Percentiles rank a stretch among this genome's conserved stretches.
These are phyloP conservation scores for Labrus mixtus DNA, from an alignment of 2,113 vertebrate genomes.

Conservation along the genomic window DNA sequence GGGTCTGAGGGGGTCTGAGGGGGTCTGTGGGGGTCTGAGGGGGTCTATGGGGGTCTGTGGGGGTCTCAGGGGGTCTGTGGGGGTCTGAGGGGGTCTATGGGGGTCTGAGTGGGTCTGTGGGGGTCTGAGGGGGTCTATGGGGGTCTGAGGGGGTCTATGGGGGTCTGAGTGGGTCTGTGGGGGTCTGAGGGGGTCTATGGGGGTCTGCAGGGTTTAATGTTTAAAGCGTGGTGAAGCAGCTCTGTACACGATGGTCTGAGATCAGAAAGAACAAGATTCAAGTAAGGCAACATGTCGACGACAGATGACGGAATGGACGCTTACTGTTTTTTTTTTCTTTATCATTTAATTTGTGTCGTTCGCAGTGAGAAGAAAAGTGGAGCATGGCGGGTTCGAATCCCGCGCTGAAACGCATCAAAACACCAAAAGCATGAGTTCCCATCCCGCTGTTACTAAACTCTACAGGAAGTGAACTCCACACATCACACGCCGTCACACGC, in stretches of 20 bases:
- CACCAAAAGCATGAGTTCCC: constrained; percentile 3
- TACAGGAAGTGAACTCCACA: constrained; percentile 29
- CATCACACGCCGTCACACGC: constrained; percentile 3
- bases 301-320: constrained; percentile 65
- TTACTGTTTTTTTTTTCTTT: not conserved
- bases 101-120: too few relatives aligned
- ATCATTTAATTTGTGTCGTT: constrained; percentile 34
- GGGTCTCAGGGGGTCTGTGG: too few relatives aligned
- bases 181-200: too few relatives aligned
- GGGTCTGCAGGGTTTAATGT: constrained; percentile 29
- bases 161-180: too few relatives aligned
- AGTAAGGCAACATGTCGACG: constrained; percentile 83
- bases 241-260: constrained; percentile 58
- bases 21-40: too few relatives aligned
- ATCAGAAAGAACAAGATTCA: constrained; percentile 65
- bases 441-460: constrained; percentile 7
- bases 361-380: constrained; percentile 31
- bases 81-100: too few relatives aligned
- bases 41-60: too few relatives aligned
- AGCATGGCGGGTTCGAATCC: constrained; percentile 32
- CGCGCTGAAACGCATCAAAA: constrained; percentile 4
- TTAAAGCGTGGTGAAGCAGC: constrained; percentile 58
- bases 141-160: too few relatives aligned
- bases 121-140: too few relatives aligned
- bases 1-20: too few relatives aligned